These are phyloP conservation scores for Thinocorus orbignyianus DNA, from an alignment of 2,113 vertebrate species.

Conservation along the genomic window DNA sequence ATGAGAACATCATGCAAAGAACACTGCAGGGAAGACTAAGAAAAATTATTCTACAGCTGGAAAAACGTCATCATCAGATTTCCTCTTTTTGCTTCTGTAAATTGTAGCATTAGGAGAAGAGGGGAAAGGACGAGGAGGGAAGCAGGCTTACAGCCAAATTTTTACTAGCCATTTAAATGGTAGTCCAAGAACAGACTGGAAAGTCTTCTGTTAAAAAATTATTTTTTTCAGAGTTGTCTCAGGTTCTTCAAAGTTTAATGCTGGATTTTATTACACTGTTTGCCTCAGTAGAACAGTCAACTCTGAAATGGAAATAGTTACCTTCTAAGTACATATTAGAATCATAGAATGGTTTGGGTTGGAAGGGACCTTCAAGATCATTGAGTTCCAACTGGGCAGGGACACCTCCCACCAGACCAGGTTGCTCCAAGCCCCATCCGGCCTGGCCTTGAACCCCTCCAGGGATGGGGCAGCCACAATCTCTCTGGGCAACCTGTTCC, in stretches of 20 bases:
- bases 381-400: too few species aligned
- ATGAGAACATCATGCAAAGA: background rate
- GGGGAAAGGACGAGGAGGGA: background rate
- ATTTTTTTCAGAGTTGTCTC: background rate
- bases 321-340: background rate
- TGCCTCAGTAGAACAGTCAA: background rate
- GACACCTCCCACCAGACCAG: too few species aligned
- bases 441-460: too few species aligned
- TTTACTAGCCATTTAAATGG: background rate
- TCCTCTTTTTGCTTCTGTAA: conserved; percentile 30
- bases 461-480: too few species aligned
- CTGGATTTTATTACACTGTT: conserved; percentile 11
- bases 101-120: background rate
- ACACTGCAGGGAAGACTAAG: background rate
- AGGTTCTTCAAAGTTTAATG: conserved; percentile 36
- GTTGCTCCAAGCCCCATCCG: too few species aligned
- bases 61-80: background rate
- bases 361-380: too few species aligned
- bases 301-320: background rate
- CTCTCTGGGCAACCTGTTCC: too few species aligned
- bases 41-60: background rate
- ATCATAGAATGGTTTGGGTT: too few species aligned
- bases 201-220: conserved; percentile 14
- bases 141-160: background rate
- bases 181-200: conserved; percentile 15